Evolutionary conservation across 2,888 invertebrate species (phyloP).

Genomic region (Cosmia pyralina): DNA sequence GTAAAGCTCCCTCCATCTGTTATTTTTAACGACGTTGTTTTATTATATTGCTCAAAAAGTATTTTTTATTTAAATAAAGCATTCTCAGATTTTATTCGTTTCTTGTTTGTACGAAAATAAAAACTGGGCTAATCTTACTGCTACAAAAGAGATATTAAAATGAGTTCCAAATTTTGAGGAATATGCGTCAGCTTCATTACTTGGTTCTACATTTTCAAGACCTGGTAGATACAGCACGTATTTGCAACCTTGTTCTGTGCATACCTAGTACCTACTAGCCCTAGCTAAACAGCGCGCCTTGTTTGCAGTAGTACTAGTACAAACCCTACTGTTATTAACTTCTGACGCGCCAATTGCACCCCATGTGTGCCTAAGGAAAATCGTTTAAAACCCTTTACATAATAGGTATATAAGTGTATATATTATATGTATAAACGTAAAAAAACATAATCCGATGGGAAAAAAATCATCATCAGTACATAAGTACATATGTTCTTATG

Average conservation of each 20-base stretch:
- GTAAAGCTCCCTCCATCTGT: slow-evolving; percentile 27
- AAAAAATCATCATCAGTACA: no score
- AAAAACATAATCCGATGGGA: no score
- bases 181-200: slow-evolving; percentile 25
- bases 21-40: slow-evolving; percentile 41
- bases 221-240: neutral
- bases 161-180: slow-evolving; percentile 17
- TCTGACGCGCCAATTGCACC: no score
- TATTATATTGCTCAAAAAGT: slow-evolving; percentile 41
- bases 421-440: no score
- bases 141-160: slow-evolving; percentile 20
- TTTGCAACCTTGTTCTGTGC: slow-evolving; percentile 19
- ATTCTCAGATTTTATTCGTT: slow-evolving; percentile 29
- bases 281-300: slow-evolving; percentile 13
- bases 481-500: no score
- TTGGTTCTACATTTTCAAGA: slow-evolving; percentile 2
- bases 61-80: slow-evolving; percentile 17
- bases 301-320: slow-evolving; percentile 17
- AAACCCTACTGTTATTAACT: slow-evolving; percentile 29
- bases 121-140: slow-evolving; percentile 42
- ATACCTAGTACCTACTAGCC: slow-evolving; percentile 11
- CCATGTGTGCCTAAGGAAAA: no score
- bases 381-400: no score
- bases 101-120: slow-evolving; percentile 45
- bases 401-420: no score